Evolutionary conservation across 2,888 invertebrate genomes (phyloP).

Genomic region (Luperina testacea): DNA sequence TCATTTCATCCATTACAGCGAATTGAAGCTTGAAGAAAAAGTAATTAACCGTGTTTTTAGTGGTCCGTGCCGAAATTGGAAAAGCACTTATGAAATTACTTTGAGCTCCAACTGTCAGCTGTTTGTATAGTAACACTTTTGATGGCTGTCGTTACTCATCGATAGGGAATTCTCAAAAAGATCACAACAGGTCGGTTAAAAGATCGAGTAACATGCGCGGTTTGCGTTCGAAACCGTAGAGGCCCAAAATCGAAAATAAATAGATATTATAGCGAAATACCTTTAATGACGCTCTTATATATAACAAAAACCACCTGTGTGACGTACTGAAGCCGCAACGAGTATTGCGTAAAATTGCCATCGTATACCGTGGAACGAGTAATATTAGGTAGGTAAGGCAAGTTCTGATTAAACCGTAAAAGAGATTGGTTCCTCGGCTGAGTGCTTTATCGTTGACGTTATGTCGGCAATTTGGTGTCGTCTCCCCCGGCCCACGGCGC

Average conservation of each 20-base stretch:
- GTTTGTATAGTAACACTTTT: constrained; percentile 9
- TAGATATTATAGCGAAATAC: constrained; percentile 19
- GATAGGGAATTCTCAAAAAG: neutral
- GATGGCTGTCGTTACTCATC: neutral
- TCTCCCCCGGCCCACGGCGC: constrained; percentile 67
- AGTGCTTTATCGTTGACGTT: constrained; percentile 87
- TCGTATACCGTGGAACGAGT: constrained; percentile 70
- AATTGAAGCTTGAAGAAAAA: constrained; percentile 43
- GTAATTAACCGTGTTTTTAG: constrained; percentile 37
- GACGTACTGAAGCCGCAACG: constrained; percentile 59
- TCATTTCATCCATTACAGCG: constrained; percentile 37
- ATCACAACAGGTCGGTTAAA: neutral
- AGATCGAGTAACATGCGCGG: neutral
- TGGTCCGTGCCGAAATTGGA: constrained; percentile 22
- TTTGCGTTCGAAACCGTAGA: constrained; percentile 12
- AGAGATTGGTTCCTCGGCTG: constrained; percentile 87
- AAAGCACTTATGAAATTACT: constrained; percentile 18
- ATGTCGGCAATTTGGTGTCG: constrained; percentile 84
- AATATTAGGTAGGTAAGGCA: constrained; percentile 79
- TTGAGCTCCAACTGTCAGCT: constrained; percentile 1
- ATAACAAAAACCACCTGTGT: constrained; percentile 65
- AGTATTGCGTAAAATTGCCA: constrained; percentile 76
- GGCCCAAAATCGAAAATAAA: constrained; percentile 15
- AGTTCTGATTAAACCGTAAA: constrained; percentile 89
- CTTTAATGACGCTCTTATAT: constrained; percentile 41